Evolutionary conservation across 2,888 invertebrate species (phyloP).

Genomic region (Drosophila yooni): DNA sequence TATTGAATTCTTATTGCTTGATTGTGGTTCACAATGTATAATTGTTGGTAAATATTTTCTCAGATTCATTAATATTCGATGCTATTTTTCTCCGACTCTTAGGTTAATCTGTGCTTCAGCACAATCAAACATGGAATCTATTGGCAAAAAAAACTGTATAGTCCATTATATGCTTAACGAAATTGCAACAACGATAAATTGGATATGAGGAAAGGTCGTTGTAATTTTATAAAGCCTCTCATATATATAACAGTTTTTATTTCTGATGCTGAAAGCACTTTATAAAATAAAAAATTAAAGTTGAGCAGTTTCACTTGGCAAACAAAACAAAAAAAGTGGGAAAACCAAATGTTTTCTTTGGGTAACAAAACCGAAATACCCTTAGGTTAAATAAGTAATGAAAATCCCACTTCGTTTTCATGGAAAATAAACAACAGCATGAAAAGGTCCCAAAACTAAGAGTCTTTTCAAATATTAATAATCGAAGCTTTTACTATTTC

Average conservation of each 20-base stretch:
- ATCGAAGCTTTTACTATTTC: background rate
- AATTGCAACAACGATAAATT: background rate
- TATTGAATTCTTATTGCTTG: background rate
- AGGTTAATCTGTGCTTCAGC: background rate
- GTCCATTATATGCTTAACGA: background rate
- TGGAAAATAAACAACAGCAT: background rate
- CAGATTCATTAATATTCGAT: too few species aligned
- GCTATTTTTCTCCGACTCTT: background rate
- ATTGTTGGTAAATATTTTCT: background rate
- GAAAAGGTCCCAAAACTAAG: background rate
- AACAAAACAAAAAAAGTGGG: background rate
- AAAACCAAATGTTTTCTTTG: background rate
- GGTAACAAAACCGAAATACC: background rate
- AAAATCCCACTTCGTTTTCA: background rate
- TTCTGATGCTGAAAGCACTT: background rate
- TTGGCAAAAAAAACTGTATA: background rate
- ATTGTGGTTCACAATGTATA: background rate
- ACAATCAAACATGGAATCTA: background rate
- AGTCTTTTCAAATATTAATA: background rate
- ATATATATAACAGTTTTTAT: background rate
- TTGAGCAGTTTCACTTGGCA: background rate
- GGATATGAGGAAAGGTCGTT: background rate
- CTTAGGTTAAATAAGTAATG: constrained; percentile 1
- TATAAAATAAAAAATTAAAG: background rate
- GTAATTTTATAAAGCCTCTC: background rate